Percentiles rank a stretch among this genome's conserved stretches.
These are phyloP conservation scores for Colletes gigas DNA, from an alignment of 1,140 invertebrate genomes.

Conservation along the genomic window DNA sequence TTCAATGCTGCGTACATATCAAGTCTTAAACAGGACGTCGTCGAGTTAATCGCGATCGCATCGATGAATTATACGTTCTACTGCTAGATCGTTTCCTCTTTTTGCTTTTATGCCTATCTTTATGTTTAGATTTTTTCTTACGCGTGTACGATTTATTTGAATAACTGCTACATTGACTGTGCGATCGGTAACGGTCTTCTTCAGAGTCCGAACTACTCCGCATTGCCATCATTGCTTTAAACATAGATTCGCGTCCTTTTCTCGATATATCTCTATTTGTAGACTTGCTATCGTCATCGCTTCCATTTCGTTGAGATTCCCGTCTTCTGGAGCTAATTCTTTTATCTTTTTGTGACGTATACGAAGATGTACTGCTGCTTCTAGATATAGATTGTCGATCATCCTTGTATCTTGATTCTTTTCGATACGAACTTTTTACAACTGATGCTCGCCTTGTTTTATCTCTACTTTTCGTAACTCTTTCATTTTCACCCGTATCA, in stretches of 20 bases:
- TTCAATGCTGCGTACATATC: conserved; percentile 50
- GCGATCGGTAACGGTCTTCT: conserved; percentile 38
- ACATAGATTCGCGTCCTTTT: conserved; percentile 31
- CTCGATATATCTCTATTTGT: conserved; percentile 22
- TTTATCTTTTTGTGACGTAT: conserved; percentile 34
- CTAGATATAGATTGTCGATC: conserved; percentile 51
- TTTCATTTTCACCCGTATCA: conserved; percentile 20
- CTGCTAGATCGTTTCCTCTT: conserved; percentile 44
- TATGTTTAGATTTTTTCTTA: conserved; percentile 60
- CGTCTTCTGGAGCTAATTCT: conserved; percentile 11
- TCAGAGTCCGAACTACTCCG: conserved; percentile 38
- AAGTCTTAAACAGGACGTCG: conserved; percentile 51
- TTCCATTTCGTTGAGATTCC: conserved; percentile 19
- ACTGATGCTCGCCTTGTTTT: conserved; percentile 17
- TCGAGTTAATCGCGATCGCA: conserved; percentile 38
- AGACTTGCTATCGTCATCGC: conserved; percentile 37
- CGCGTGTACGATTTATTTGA: conserved; percentile 50
- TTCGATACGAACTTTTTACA: conserved; percentile 7
- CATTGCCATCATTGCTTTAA: conserved; percentile 21
- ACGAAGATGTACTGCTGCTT: conserved; percentile 56
- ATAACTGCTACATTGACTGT: conserved; percentile 57
- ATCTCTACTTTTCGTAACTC: conserved; percentile 35
- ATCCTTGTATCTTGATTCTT: conserved; percentile 37
- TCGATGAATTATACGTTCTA: conserved; percentile 46
- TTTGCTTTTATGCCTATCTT: conserved; percentile 58